Conservation (phyloP, 2,113 vertebrate genomes). For the Coregonus clupeaformis region DNA sequence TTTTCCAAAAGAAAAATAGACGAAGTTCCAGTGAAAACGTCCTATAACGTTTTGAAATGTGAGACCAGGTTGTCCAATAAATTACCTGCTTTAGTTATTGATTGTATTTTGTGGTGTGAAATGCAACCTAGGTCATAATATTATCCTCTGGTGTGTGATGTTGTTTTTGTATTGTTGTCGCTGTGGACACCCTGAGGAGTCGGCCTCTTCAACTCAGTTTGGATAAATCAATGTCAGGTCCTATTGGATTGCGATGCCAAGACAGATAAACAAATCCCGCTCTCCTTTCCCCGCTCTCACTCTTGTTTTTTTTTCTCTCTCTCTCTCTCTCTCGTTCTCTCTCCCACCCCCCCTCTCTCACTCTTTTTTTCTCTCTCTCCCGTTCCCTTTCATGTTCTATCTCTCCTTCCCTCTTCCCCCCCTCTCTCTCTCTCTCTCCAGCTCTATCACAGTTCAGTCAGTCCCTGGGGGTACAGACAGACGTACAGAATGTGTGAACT, state of each 20-base stretch:
- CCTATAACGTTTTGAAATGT: neutral
- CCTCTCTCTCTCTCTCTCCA: constrained; percentile 6
- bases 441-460: neutral
- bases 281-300: too few relatives aligned
- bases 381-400: too few relatives aligned
- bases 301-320: too few relatives aligned
- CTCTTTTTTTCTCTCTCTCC: neutral
- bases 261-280: neutral
- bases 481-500: constrained; percentile 36
- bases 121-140: neutral
- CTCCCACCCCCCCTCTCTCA: too few relatives aligned
- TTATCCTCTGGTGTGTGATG: neutral
- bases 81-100: neutral
- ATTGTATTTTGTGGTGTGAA: neutral
- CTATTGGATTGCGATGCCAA: constrained; percentile 2
- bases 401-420: neutral
- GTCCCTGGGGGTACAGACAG: constrained; percentile 8
- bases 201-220: neutral
- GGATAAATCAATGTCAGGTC: constrained; percentile 3
- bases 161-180: neutral
- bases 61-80: neutral
- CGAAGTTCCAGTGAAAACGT: neutral
- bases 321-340: constrained; percentile 7
- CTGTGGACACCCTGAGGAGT: neutral
- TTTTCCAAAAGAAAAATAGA: too few relatives aligned